These are phyloP conservation scores for Empis livida DNA, from an alignment of 2,888 invertebrate genomes.

Conservation along the genomic window DNA sequence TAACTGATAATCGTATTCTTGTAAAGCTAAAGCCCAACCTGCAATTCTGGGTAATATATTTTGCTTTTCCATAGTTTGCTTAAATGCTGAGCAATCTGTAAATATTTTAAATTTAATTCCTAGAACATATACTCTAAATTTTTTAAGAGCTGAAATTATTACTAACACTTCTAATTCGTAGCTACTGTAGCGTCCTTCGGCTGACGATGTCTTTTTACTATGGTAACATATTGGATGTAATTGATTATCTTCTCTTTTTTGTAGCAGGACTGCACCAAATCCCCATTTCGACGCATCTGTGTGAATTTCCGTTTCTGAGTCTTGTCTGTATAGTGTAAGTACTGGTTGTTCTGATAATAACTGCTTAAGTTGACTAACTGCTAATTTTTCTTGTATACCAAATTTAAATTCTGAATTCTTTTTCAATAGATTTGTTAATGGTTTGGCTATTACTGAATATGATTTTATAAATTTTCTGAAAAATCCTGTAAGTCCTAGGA, in stretches of 20 bases:
- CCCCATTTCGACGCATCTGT: constrained; percentile 21
- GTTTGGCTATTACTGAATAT: constrained; percentile 5
- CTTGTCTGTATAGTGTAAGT: constrained; percentile 17
- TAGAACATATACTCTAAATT: constrained; percentile 22
- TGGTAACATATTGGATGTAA: constrained; percentile 4
- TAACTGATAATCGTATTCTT: constrained; percentile 15
- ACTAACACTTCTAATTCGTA: constrained; percentile 28
- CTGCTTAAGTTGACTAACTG: constrained; percentile 2
- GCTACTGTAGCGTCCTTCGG: constrained; percentile 18
- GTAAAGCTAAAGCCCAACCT: constrained; percentile 13
- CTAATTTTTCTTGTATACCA: constrained; percentile 4
- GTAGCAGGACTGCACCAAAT: constrained; percentile 18
- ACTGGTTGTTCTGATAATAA: constrained; percentile 12
- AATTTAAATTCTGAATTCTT: too few species aligned
- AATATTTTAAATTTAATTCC: constrained; percentile 21
- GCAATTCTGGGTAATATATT: constrained; percentile 17
- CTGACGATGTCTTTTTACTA: constrained; percentile 7
- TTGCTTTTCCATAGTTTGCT: constrained; percentile 21
- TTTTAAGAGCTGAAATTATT: constrained; percentile 22
- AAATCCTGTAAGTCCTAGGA: constrained; percentile 3
- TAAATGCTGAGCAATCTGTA: constrained; percentile 23
- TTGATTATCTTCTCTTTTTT: constrained; percentile 7
- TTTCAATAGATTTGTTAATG: background rate
- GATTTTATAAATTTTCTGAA: constrained; percentile 6
- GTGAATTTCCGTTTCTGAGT: constrained; percentile 17